These are phyloP conservation scores for Tadarida brasiliensis DNA, from an alignment of 2,797 vertebrate species.

Conservation along the genomic window DNA sequence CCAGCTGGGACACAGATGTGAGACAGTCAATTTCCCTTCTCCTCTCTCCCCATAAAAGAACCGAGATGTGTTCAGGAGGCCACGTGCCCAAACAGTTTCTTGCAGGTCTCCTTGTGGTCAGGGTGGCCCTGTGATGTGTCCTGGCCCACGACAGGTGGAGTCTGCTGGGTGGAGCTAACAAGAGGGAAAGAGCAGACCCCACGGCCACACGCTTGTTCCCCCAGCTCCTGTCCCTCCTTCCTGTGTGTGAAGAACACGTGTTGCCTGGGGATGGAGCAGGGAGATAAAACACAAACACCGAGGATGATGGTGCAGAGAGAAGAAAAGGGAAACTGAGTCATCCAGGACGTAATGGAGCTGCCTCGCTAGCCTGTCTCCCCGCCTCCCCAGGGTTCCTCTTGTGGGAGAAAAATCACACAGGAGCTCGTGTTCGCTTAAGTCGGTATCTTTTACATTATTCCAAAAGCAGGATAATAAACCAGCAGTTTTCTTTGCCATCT, in stretches of 20 bases:
- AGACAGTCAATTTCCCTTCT: not conserved
- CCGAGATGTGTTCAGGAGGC: not conserved
- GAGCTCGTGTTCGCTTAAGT: slow-evolving; percentile 11
- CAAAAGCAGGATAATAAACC: not conserved
- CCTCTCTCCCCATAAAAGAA: not conserved
- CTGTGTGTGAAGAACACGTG: not conserved
- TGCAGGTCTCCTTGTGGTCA: not conserved
- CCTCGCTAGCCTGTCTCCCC: not conserved
- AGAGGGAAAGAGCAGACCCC: not conserved
- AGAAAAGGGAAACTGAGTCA: not conserved
- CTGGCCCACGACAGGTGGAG: not conserved
- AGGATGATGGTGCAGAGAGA: no score
- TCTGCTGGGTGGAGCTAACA: not conserved
- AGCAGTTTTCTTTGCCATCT: not conserved
- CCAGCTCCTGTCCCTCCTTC: not conserved
- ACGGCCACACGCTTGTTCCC: not conserved
- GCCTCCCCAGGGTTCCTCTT: not conserved
- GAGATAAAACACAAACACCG: not conserved
- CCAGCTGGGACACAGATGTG: not conserved
- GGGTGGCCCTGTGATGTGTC: not conserved
- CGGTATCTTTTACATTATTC: not conserved
- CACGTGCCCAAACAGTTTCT: not conserved
- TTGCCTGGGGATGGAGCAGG: not conserved
- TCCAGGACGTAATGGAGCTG: not conserved
- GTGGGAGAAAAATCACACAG: not conserved